Evolutionary conservation across 2,113 vertebrate species (phyloP).

Genomic region (Sapayoa aenigma): DNA sequence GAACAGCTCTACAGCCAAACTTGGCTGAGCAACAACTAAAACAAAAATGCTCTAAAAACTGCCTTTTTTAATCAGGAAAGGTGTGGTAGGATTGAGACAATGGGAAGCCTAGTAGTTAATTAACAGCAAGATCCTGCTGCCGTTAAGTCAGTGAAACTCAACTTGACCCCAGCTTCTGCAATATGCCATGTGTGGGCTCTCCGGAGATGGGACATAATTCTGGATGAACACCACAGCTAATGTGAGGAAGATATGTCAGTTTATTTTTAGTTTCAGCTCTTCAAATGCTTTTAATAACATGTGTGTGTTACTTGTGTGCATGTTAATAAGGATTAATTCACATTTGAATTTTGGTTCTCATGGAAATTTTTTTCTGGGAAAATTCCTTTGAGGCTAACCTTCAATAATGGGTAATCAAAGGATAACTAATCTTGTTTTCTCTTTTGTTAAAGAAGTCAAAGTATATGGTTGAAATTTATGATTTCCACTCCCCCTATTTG

Average conservation of each 20-base stretch:
- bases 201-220: background rate
- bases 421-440: background rate
- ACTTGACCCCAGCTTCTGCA: background rate
- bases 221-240: background rate
- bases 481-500: background rate
- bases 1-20: background rate
- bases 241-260: background rate
- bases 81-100: conserved; percentile 23
- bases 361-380: background rate
- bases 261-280: background rate
- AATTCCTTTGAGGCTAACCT: background rate
- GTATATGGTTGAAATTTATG: background rate
- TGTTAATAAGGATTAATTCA: background rate
- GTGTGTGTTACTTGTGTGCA: background rate
- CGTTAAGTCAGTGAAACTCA: background rate
- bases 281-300: background rate
- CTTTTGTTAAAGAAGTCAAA: background rate
- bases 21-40: background rate
- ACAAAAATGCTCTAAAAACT: background rate
- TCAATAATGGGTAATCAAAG: background rate
- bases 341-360: background rate
- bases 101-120: background rate
- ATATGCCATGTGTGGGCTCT: background rate
- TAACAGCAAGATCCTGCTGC: background rate
- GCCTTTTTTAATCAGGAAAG: conserved; percentile 32